Evolutionary conservation across 2,797 vertebrate species (phyloP), one percentile per base, ranked within the genome.

Genomic region (Acestrorhynchus altus): DNA sequence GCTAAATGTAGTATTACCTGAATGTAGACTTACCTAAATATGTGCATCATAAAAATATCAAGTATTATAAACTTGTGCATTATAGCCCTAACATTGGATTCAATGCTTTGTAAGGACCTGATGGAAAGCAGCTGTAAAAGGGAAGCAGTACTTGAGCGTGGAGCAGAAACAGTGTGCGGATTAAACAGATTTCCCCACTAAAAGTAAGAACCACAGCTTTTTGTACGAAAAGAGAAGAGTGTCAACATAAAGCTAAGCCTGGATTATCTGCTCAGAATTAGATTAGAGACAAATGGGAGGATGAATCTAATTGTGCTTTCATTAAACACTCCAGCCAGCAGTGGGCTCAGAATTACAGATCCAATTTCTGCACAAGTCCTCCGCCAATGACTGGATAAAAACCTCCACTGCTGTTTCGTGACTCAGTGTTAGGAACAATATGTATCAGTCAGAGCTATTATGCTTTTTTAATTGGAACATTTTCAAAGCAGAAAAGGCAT

Each of bases 191-290:
- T 68, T 35, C 16, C 1, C 31, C 54, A 47, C 26, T 4, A 18
- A 67, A 51, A 31, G n/a, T 11, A 4, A 54, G 49, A 66, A 31
- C 61, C 49, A 35, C 51, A 35, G 68, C 39, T 39, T 65, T 56
- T 42, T 46, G 35, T 51, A 54, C 11, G 39, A 31, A 74, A 26
- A 22, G 40, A 46, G 18, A 13, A 51, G 61, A 51, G 71, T 49
- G 28, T 47, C 13, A 61, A 54, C 66, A 72, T n/a, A 31, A 44
- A 28, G 44, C 57, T 78, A 76, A 82, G 28, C 72, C 28, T 26
- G 54, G 81, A 42, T 76, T 75, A 81, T 74, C 40, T 20, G 49
- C 69, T 54, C 35, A 42, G 31, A 75, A 49, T 67, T 42, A 76
- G 63, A 63, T 75, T 66, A 75, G 57, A 4, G 18, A 71, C 73